Evolutionary conservation across 2,797 vertebrate species (phyloP).

Genomic region (Periparus ater): DNA sequence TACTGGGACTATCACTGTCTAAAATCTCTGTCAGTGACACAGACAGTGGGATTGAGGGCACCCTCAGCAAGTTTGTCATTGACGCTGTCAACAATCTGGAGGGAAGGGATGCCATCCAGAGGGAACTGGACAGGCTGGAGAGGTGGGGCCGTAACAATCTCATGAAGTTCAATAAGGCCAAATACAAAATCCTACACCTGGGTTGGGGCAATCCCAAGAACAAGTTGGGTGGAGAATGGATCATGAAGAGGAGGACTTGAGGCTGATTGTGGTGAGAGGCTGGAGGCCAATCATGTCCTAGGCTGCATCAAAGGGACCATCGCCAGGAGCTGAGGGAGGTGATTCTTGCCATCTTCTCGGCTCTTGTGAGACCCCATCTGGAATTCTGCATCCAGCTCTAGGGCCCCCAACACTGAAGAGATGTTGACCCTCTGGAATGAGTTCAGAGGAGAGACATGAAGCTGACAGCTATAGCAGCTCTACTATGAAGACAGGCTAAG

Average conservation of each 20-base stretch:
- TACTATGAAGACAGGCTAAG: background rate
- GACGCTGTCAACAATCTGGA: background rate
- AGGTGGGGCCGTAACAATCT: background rate
- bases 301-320: background rate
- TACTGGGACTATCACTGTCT: background rate
- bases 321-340: rapidly evolving
- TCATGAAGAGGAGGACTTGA: background rate
- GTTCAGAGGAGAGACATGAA: background rate
- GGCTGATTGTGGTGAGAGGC: background rate
- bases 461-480: background rate
- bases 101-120: background rate
- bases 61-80: background rate
- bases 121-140: background rate
- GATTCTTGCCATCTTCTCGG: background rate
- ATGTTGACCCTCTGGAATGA: background rate
- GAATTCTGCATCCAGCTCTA: background rate
- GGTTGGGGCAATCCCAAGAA: background rate
- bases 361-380: background rate
- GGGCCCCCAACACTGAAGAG: background rate
- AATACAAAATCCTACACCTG: background rate
- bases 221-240: background rate
- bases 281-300: background rate
- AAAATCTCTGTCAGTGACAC: background rate
- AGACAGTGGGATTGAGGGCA: background rate
- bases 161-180: background rate